Percentiles rank a stretch among this genome's conserved stretches.
phyloP scores from a whole-genome alignment of 2,888 invertebrate species.

The Drosophila kambysellisi region DNA sequence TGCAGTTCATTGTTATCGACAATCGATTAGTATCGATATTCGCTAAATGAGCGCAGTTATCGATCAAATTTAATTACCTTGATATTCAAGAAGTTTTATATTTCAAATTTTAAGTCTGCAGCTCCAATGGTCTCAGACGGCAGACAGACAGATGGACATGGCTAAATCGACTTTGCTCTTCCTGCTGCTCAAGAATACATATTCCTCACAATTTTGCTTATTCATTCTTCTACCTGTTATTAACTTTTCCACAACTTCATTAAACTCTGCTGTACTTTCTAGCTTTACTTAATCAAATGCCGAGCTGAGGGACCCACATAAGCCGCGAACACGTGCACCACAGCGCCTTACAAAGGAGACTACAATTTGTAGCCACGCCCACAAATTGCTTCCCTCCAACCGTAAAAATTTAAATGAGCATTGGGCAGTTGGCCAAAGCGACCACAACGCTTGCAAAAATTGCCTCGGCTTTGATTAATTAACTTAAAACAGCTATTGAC shows the following conservation, averaged over 20 bases:
- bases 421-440: slow-evolving; percentile 37
- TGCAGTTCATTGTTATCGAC: background rate
- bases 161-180: background rate
- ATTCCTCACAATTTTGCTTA: background rate
- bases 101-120: background rate
- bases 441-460: slow-evolving; percentile 68
- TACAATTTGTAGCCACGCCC: slow-evolving; percentile 2
- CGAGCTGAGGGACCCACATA: background rate
- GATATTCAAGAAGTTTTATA: background rate
- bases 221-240: background rate
- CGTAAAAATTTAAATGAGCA: slow-evolving; percentile 34
- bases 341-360: background rate
- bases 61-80: background rate
- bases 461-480: slow-evolving; percentile 75
- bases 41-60: background rate
- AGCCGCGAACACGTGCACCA: background rate
- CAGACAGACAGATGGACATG: background rate
- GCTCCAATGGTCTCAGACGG: too few relatives aligned
- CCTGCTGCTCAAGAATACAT: background rate
- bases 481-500: slow-evolving; percentile 75
- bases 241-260: background rate
- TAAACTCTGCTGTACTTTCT: background rate
- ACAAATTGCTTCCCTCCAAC: background rate
- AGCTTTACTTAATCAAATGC: background rate
- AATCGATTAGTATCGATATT: background rate